These are phyloP conservation scores for Acanthosepion pharaonis DNA, from an alignment of 2,888 invertebrate species.

Conservation along the genomic window DNA sequence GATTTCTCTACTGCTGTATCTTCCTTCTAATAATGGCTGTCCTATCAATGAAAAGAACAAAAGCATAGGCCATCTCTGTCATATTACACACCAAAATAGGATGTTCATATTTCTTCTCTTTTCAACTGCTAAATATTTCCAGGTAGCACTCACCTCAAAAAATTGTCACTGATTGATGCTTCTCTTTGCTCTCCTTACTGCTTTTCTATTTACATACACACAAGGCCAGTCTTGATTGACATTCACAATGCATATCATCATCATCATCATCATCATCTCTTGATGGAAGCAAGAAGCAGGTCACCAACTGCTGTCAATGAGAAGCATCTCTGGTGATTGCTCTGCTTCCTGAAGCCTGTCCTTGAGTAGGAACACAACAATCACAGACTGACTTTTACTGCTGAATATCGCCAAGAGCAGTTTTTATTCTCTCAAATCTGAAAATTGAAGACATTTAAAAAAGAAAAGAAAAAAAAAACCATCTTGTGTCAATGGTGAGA, in stretches of 20 bases:
- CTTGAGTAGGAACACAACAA: neutral
- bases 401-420: neutral
- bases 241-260: neutral
- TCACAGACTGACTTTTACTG: neutral
- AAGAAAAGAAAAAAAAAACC: neutral
- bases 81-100: too few relatives aligned
- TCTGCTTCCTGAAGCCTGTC: neutral
- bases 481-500: neutral
- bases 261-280: neutral
- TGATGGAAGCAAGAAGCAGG: neutral
- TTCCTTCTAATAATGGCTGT: neutral
- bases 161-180: conserved; percentile 2
- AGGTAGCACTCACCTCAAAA: neutral
- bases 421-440: neutral
- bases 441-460: neutral
- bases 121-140: neutral
- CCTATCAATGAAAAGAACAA: neutral
- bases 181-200: neutral
- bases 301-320: neutral
- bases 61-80: neutral
- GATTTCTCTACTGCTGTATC: neutral
- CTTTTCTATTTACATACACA: neutral
- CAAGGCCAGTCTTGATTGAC: neutral
- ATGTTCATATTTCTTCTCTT: too few relatives aligned
- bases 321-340: neutral